A percentile compares a stretch with the other conserved stretches of the same genome.
Evolutionary conservation across 2,888 invertebrate genomes (phyloP).

Genomic region (Erynnis tages): DNA sequence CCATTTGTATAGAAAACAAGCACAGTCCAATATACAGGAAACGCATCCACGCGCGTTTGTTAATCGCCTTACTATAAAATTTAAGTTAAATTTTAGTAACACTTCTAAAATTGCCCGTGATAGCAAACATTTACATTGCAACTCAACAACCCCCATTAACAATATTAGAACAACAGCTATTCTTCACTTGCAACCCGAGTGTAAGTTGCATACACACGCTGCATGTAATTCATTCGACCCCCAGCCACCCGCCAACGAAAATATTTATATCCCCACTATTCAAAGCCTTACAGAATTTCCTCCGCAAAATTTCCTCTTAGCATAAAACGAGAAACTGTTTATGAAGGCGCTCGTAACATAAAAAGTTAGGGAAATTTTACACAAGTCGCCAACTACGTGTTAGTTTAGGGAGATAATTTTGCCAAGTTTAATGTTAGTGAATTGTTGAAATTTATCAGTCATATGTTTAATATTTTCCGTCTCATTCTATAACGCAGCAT

Average conservation of each 20-base stretch:
- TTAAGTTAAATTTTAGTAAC: not conserved
- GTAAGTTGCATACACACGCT: not conserved
- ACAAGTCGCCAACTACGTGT: constrained; percentile 3
- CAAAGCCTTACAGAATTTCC: constrained; percentile 4
- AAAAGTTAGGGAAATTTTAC: constrained; percentile 12
- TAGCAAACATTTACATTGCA: too few species aligned
- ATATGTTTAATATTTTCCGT: too few species aligned
- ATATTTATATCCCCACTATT: constrained; percentile 13
- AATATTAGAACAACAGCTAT: not conserved
- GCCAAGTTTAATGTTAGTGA: not conserved
- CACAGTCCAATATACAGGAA: too few species aligned
- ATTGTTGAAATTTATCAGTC: too few species aligned
- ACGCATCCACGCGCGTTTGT: too few species aligned
- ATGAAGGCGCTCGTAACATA: constrained; percentile 4
- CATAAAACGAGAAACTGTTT: constrained; percentile 14
- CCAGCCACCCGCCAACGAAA: constrained; percentile 1
- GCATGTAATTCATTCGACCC: not conserved
- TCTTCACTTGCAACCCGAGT: not conserved
- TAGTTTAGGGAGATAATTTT: constrained; percentile 12
- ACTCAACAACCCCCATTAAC: not conserved
- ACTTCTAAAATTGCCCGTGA: too few species aligned
- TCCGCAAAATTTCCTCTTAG: constrained; percentile 5
- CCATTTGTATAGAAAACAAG: too few species aligned
- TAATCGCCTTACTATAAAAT: too few species aligned
- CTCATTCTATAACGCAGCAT: too few species aligned